These are phyloP conservation scores for Drosophila pruinosa DNA, from an alignment of 1,140 invertebrate genomes.

Conservation along the genomic window DNA sequence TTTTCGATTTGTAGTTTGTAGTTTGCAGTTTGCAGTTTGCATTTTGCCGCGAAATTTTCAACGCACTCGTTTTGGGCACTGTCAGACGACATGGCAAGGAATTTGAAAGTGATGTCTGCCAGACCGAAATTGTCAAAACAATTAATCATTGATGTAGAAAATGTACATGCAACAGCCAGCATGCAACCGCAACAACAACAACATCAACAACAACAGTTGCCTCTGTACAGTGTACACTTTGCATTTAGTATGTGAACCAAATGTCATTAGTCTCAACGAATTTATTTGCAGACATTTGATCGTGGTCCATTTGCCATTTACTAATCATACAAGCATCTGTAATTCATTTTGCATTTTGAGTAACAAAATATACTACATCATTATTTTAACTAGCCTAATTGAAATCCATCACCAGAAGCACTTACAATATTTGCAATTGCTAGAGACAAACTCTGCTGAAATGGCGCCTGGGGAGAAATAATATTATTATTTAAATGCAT, in stretches of 20 bases:
- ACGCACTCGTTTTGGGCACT: conserved; percentile 28
- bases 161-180: conserved; percentile 48
- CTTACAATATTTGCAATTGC: conserved; percentile 14
- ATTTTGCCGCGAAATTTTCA: conserved; percentile 27
- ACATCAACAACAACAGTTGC: conserved; percentile 2
- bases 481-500: background rate
- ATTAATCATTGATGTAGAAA: conserved; percentile 81
- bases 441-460: background rate
- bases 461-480: conserved; percentile 12
- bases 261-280: conserved; percentile 51
- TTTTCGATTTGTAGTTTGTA: background rate
- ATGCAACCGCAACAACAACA: conserved; percentile 14
- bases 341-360: conserved; percentile 12
- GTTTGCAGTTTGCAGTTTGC: conserved; percentile 10
- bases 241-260: conserved; percentile 49
- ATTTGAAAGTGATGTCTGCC: conserved; percentile 51
- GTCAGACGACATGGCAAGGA: conserved; percentile 38
- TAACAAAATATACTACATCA: conserved; percentile 15
- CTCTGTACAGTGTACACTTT: conserved; percentile 12
- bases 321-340: conserved; percentile 1
- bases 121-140: conserved; percentile 77
- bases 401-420: background rate
- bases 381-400: conserved; percentile 32
- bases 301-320: conserved; percentile 7
- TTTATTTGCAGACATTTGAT: conserved; percentile 20